phyloP scores from a whole-genome alignment of 1,140 invertebrate species.

The Bathynomus jamesi region DNA sequence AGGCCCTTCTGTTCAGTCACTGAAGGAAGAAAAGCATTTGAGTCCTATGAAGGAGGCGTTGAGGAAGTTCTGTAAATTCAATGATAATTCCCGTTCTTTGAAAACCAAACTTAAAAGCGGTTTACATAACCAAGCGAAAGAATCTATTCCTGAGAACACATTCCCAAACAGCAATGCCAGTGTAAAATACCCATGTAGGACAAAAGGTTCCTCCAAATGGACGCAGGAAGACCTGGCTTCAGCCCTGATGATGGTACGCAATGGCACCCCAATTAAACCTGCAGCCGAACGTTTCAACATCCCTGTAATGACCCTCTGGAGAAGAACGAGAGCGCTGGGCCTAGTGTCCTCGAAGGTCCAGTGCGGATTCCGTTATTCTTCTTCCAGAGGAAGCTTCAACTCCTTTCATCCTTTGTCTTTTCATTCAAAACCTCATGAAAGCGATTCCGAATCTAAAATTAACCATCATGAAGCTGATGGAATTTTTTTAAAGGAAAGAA shows the following conservation, averaged over 20 bases:
- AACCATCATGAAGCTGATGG: no score
- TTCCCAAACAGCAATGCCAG: neutral
- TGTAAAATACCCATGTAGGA: neutral
- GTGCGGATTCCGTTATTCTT: constrained; percentile 11
- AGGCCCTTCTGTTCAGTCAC: neutral
- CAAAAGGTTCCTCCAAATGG: constrained; percentile 26
- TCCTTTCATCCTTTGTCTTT: neutral
- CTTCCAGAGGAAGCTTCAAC: neutral
- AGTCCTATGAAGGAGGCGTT: neutral
- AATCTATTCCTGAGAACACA: neutral
- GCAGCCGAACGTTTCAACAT: constrained; percentile 34
- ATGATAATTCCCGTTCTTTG: neutral
- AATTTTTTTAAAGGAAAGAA: neutral
- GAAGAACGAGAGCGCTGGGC: constrained; percentile 33
- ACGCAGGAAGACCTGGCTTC: constrained; percentile 27
- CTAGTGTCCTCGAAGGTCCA: constrained; percentile 27
- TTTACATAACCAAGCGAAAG: neutral
- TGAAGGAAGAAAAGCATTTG: neutral
- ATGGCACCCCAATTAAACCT: constrained; percentile 35
- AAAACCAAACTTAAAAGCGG: neutral
- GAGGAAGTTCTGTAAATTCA: neutral
- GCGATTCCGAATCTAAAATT: no score
- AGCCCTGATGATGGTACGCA: constrained; percentile 33
- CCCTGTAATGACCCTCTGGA: constrained; percentile 38
- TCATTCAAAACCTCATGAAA: neutral